These are phyloP conservation scores for Drepanosiphum platanoidis DNA, from an alignment of 2,888 invertebrate genomes.

Conservation along the genomic window DNA sequence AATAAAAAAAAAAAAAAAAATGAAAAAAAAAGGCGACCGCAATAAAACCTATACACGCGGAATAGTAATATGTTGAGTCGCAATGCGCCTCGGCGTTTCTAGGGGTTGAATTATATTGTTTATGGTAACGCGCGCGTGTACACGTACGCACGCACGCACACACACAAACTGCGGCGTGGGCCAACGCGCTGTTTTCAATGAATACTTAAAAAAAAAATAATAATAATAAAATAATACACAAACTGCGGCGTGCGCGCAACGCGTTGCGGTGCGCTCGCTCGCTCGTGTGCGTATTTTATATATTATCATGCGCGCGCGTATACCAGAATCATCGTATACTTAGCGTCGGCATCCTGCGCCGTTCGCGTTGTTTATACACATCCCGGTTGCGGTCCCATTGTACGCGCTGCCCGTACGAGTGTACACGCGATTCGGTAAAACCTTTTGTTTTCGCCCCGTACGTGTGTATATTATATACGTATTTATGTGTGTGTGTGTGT, in stretches of 20 bases:
- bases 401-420: background rate
- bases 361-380: constrained; percentile 27
- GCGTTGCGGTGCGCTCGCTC: background rate
- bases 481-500: background rate
- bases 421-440: constrained; percentile 42
- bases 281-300: constrained; percentile 1
- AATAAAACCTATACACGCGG: constrained; percentile 6
- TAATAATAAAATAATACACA: background rate
- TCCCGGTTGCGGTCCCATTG: constrained; percentile 6
- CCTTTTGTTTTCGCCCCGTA: constrained; percentile 34
- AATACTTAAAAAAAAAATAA: constrained; percentile 35
- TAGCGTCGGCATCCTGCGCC: constrained; percentile 17
- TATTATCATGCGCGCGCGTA: too few relatives aligned
- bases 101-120: constrained; percentile 39
- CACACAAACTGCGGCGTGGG: too few relatives aligned
- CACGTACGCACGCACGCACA: background rate
- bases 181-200: constrained; percentile 22
- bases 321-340: constrained; percentile 35
- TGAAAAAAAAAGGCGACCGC: constrained; percentile 31
- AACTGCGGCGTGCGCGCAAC: background rate
- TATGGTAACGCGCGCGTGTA: constrained; percentile 14
- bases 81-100: background rate
- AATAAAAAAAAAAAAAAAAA: background rate
- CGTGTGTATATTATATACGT: background rate
- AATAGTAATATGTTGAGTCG: constrained; percentile 22